Percentiles rank a stretch among this genome's conserved stretches.
These are phyloP conservation scores for Vipera ursinii DNA, from an alignment of 2,797 vertebrate genomes.

Conservation along the genomic window DNA sequence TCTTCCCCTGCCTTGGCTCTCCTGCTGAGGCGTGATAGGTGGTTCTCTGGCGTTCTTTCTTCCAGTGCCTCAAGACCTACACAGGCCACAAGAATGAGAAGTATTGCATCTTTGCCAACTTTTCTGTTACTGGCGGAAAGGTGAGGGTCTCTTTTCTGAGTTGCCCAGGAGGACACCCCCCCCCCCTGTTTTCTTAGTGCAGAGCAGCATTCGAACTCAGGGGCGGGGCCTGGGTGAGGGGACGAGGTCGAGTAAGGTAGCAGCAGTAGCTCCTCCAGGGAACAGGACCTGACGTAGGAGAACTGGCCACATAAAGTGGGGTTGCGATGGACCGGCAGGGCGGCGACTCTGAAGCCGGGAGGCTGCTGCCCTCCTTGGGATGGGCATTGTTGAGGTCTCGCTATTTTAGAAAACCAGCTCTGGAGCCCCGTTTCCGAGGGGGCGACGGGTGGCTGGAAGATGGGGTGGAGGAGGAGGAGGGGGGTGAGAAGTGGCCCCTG, in stretches of 20 bases:
- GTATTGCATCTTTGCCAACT: conserved; percentile 99
- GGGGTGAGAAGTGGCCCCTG: no score
- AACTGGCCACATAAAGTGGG: no score
- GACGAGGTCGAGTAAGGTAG: not conserved
- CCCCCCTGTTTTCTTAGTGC: not conserved
- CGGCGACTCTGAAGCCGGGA: not conserved
- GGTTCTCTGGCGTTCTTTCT: not conserved
- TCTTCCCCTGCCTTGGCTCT: no score
- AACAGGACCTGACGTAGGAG: not conserved
- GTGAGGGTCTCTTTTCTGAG: conserved; percentile 65
- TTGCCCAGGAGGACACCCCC: rapidly evolving
- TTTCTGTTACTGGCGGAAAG: conserved; percentile 98
- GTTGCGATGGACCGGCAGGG: not conserved
- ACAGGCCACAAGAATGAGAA: conserved; percentile 99
- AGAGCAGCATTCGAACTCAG: not conserved
- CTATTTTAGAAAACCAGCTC: no score
- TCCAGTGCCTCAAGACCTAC: conserved; percentile 97
- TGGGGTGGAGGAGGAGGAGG: not conserved
- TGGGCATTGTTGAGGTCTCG: not conserved
- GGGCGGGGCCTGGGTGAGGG: not conserved
- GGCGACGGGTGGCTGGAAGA: no score
- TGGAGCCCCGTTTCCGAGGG: not conserved
- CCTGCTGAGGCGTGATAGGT: not conserved
- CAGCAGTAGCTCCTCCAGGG: not conserved
- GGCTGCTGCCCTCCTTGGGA: not conserved